phyloP scores from a whole-genome alignment of 37 sponge, comb jelly and placozoan species.

The Amphimedon queenslandica region DNA sequence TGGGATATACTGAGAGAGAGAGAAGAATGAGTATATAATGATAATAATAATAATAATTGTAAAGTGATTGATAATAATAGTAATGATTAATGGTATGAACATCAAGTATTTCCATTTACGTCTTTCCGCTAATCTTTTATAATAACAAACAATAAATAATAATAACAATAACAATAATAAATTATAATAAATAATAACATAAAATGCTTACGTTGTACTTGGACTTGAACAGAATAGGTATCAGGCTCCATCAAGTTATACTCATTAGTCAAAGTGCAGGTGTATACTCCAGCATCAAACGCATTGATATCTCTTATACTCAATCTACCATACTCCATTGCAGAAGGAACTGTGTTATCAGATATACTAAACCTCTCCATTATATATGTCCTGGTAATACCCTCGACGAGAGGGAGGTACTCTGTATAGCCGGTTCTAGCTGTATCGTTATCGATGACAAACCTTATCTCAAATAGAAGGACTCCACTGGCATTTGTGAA shows the following conservation, averaged over 20 bases:
- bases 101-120: neutral
- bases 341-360: neutral
- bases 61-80: too few relatives aligned
- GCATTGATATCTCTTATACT: neutral
- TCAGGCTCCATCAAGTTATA: neutral
- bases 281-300: neutral
- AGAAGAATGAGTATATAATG: neutral
- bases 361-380: neutral
- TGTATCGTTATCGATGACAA: neutral
- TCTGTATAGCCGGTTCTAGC: neutral
- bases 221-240: neutral
- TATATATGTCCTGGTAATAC: neutral
- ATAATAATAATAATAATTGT: neutral
- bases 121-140: neutral
- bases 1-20: too few relatives aligned
- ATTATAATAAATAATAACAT: neutral
- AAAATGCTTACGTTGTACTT: constrained; percentile 5
- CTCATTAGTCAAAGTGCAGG: neutral
- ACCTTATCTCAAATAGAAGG: neutral
- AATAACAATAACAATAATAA: neutral
- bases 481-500: neutral
- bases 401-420: neutral
- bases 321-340: neutral
- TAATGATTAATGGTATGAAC: too few relatives aligned
- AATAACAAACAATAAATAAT: neutral